Percentiles rank a stretch among this genome's conserved stretches.
These are phyloP conservation scores for Leptobrachium leishanense DNA, from an alignment of 2,113 vertebrate genomes.

Conservation along the genomic window DNA sequence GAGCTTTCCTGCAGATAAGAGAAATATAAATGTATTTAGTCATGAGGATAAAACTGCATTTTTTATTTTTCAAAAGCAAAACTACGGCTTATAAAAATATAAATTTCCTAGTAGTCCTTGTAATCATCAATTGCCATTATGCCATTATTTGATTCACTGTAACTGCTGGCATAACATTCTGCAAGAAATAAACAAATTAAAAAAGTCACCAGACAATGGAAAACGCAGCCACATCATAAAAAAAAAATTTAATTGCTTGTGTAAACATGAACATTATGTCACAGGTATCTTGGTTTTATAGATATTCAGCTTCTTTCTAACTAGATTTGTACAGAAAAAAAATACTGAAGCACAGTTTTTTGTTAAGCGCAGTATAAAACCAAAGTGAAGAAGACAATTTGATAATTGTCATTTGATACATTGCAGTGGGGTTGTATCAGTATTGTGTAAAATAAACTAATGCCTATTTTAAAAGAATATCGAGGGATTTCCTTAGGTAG, in stretches of 20 bases:
- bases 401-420: neutral
- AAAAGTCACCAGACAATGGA: neutral
- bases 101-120: conserved; percentile 45
- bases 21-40: conserved; percentile 49
- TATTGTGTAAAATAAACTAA: too few species aligned
- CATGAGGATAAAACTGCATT: conserved; percentile 48
- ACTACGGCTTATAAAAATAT: conserved; percentile 48
- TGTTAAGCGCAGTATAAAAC: neutral
- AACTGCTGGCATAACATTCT: conserved; percentile 36
- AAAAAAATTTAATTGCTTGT: conserved; percentile 17
- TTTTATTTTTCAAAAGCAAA: conserved; percentile 49
- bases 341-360: neutral
- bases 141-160: conserved; percentile 37
- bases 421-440: too few species aligned
- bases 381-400: neutral
- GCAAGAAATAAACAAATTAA: conserved; percentile 31
- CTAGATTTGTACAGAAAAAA: neutral
- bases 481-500: too few species aligned
- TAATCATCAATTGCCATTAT: conserved; percentile 44
- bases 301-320: conserved; percentile 1
- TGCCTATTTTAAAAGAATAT: too few species aligned
- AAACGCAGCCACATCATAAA: conserved; percentile 11
- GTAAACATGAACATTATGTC: conserved; percentile 1
- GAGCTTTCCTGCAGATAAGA: conserved; percentile 47
- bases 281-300: conserved; percentile 5